Conservation (phyloP, 2,797 vertebrate genomes). For the Meda fulgida region DNA sequence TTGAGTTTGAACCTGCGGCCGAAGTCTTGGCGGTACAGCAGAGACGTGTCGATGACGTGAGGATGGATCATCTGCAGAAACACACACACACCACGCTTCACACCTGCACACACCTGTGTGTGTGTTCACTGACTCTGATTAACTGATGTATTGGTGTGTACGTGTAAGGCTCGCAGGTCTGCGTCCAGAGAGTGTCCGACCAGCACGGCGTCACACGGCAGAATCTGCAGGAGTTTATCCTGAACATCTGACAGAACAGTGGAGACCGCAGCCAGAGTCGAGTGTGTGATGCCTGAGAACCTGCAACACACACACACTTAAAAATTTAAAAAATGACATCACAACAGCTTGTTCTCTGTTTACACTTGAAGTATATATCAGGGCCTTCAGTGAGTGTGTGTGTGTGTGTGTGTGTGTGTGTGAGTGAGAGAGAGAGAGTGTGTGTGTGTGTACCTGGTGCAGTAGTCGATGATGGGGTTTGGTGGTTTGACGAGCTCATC, state of each 20-base stretch:
- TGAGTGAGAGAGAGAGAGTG: too few species aligned
- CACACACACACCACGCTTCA: conserved; percentile 30
- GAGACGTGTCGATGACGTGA: conserved; percentile 88
- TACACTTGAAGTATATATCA: too few species aligned
- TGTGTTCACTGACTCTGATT: conserved; percentile 56
- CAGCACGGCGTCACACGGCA: conserved; percentile 86
- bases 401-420: neutral
- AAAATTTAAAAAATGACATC: too few species aligned
- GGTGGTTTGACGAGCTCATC: conserved; percentile 87
- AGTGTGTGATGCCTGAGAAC: conserved; percentile 87
- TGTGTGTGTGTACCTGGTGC: conserved; percentile 76
- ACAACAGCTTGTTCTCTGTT: too few species aligned
- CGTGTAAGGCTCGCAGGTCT: conserved; percentile 86
- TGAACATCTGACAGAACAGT: conserved; percentile 84
- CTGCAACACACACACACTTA: conserved; percentile 68
- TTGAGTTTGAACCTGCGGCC: conserved; percentile 87
- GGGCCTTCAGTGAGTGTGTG: neutral
- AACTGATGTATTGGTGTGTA: conserved; percentile 47
- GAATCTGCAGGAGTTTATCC: conserved; percentile 73
- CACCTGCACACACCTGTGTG: neutral
- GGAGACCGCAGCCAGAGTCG: conserved; percentile 80
- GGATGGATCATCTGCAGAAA: conserved; percentile 84
- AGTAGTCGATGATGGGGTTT: conserved; percentile 75
- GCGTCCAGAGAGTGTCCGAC: conserved; percentile 88
- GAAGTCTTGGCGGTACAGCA: conserved; percentile 82